phyloP scores from a whole-genome alignment of 2,888 invertebrate genomes.

The Campopleginae sp. region DNA sequence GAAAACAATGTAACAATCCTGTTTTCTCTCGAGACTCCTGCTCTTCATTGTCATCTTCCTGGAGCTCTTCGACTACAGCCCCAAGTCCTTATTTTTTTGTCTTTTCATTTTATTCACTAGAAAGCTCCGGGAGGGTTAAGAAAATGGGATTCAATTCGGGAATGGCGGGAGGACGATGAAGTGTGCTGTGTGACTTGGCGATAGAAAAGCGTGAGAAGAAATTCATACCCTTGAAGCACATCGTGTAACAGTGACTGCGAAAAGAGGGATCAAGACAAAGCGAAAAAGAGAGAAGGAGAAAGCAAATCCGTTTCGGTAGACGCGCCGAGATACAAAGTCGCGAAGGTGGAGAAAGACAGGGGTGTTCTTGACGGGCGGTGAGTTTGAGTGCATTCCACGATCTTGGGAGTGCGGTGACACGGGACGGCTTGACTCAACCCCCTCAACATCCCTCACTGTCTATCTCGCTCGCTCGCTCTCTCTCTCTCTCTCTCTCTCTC shows the following conservation, averaged over 20 bases:
- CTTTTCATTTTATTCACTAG: slow-evolving; percentile 49
- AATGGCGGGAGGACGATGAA: slow-evolving; percentile 58
- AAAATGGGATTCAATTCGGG: slow-evolving; percentile 62
- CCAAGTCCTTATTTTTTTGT: slow-evolving; percentile 1
- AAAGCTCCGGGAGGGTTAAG: slow-evolving; percentile 53
- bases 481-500: slow-evolving; percentile 14
- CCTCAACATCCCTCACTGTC: slow-evolving; percentile 46
- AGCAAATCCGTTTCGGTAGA: slow-evolving; percentile 68
- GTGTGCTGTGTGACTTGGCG: slow-evolving; percentile 36
- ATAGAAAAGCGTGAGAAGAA: slow-evolving; percentile 47
- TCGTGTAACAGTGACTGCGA: slow-evolving; percentile 33
- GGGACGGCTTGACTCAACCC: slow-evolving; percentile 69
- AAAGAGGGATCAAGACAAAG: slow-evolving; percentile 39
- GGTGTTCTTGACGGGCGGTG: slow-evolving; percentile 75
- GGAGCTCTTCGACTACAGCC: slow-evolving; percentile 9
- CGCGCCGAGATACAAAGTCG: slow-evolving; percentile 68
- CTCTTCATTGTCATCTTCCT: slow-evolving; percentile 8
- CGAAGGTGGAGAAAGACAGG: slow-evolving; percentile 53
- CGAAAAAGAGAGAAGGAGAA: slow-evolving; percentile 28
- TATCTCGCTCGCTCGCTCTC: slow-evolving; percentile 21
- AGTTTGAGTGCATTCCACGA: slow-evolving; percentile 81
- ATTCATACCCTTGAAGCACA: slow-evolving; percentile 46
- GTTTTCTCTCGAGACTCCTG: slow-evolving; percentile 32
- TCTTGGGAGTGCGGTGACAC: slow-evolving; percentile 81
- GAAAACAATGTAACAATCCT: slow-evolving; percentile 60